These are phyloP conservation scores for Laticauda colubrina DNA, from an alignment of 2,113 vertebrate species.

Conservation along the genomic window DNA sequence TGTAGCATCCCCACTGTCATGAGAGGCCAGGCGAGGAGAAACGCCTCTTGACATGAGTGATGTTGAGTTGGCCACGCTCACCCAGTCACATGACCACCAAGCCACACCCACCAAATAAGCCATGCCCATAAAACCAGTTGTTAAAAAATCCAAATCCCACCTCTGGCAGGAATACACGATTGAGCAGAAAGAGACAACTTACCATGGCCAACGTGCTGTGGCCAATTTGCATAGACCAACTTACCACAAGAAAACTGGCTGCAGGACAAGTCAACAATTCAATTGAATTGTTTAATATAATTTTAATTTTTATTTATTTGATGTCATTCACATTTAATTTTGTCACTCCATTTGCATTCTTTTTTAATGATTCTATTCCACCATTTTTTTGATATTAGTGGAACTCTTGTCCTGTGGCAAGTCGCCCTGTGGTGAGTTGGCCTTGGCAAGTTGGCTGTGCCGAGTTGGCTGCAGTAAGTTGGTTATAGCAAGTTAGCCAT, in stretches of 20 bases:
- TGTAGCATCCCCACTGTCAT: too few relatives aligned
- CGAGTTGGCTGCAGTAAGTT: not conserved
- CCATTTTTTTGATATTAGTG: not conserved
- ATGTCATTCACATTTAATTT: not conserved
- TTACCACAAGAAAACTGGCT: not conserved
- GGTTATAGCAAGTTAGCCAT: too few relatives aligned
- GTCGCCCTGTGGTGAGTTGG: not conserved
- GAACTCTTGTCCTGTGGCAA: not conserved
- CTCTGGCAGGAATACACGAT: not conserved
- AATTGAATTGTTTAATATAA: not conserved
- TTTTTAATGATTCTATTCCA: not conserved
- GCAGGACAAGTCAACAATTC: not conserved
- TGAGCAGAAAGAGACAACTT: not conserved
- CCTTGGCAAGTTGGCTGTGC: not conserved
- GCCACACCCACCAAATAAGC: too few relatives aligned
- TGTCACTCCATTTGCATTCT: not conserved
- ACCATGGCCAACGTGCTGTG: not conserved
- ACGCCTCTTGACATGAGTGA: too few relatives aligned
- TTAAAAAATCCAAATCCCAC: too few relatives aligned
- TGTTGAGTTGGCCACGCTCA: too few relatives aligned
- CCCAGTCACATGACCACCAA: too few relatives aligned
- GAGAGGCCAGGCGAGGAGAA: too few relatives aligned
- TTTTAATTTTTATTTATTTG: not conserved
- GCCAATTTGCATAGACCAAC: not conserved
- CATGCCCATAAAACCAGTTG: too few relatives aligned